These are phyloP conservation scores for Serinus canaria DNA, from an alignment of 2,113 vertebrate genomes.

Conservation along the genomic window DNA sequence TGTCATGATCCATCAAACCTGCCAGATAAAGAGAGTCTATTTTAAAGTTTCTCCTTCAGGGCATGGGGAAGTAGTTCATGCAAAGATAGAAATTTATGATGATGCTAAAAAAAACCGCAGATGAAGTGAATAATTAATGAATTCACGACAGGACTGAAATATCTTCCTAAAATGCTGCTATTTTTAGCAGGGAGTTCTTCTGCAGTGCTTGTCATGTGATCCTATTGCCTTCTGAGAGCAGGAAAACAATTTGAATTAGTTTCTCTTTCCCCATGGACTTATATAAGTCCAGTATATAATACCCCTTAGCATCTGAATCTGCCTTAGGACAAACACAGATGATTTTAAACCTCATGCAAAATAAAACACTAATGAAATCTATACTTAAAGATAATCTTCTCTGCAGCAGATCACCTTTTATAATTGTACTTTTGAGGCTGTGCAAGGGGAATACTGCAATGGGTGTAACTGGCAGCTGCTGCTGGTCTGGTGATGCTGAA, in stretches of 20 bases:
- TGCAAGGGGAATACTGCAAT: not conserved
- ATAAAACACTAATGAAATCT: not conserved
- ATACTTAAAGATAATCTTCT: not conserved
- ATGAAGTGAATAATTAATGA: slow-evolving; percentile 32
- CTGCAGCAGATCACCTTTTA: slow-evolving; percentile 18
- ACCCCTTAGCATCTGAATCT: slow-evolving; percentile 28
- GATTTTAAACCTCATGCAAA: slow-evolving; percentile 21
- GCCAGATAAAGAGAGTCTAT: slow-evolving; percentile 31
- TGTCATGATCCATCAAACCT: slow-evolving; percentile 32
- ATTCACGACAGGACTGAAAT: slow-evolving; percentile 51
- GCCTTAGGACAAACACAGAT: slow-evolving; percentile 35
- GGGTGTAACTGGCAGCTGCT: not conserved
- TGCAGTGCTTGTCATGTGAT: slow-evolving; percentile 49
- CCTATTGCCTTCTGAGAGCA: slow-evolving; percentile 53
- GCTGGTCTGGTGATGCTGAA: not conserved
- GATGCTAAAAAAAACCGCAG: slow-evolving; percentile 42
- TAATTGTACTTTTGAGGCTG: not conserved
- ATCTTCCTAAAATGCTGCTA: slow-evolving; percentile 45
- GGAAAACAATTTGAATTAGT: slow-evolving; percentile 45
- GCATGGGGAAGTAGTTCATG: slow-evolving; percentile 24
- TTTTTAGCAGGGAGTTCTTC: slow-evolving; percentile 57
- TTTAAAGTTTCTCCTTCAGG: slow-evolving; percentile 53
- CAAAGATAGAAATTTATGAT: slow-evolving; percentile 53
- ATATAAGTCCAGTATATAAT: not conserved
- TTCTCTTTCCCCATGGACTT: slow-evolving; percentile 23